A percentile compares a stretch with the other conserved stretches of the same genome.
Conservation (phyloP, 2,888 invertebrate species). For the Branchellion lobata region DNA sequence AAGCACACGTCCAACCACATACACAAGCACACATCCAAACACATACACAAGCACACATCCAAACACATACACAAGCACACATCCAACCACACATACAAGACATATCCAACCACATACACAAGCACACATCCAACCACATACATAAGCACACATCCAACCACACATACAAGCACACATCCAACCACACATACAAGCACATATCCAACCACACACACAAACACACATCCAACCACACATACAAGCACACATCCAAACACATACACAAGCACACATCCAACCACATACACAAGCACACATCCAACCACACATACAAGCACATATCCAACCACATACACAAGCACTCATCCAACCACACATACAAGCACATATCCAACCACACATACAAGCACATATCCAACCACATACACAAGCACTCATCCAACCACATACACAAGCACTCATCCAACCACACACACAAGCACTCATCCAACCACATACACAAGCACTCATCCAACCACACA, state of each 20-base stretch:
- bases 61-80: too few relatives aligned
- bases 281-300: background rate
- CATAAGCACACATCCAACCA: conserved; percentile 8
- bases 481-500: background rate
- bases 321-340: too few relatives aligned
- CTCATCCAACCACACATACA: background rate
- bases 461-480: conserved; percentile 1
- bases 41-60: background rate
- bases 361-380: background rate
- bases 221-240: background rate
- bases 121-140: background rate
- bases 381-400: background rate
- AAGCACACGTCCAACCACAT: too few relatives aligned
- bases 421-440: conserved; percentile 7
- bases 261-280: too few relatives aligned
- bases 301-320: too few relatives aligned
- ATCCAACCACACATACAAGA: background rate
- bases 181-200: background rate
- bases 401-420: conserved; percentile 13
- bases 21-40: background rate
- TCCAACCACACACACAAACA: background rate
- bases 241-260: too few relatives aligned
- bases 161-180: conserved; percentile 17
- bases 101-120: background rate
- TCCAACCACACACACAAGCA: background rate